A percentile compares a stretch with the other conserved stretches of the same genome.
phyloP scores from a whole-genome alignment of 2,888 invertebrate species.

The Enoplolaimus lenunculus region DNA sequence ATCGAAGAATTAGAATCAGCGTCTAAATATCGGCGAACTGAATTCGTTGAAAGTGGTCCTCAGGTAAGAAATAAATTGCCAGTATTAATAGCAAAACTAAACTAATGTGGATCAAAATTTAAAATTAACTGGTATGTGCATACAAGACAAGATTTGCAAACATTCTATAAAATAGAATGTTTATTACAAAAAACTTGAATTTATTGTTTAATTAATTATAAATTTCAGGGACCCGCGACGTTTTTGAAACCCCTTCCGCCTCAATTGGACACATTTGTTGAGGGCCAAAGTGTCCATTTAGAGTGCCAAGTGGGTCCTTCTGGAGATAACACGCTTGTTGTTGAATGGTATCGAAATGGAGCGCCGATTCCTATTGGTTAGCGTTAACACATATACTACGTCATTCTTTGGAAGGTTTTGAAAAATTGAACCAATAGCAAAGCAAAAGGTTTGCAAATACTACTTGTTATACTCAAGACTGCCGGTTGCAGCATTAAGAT shows the following conservation, averaged over 20 bases:
- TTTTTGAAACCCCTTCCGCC: constrained; percentile 29
- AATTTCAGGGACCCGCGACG: constrained; percentile 27
- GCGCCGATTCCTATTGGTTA: constrained; percentile 58
- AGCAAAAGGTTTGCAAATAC: no score
- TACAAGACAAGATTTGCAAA: no score
- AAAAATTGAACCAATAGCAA: no score
- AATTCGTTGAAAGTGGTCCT: constrained; percentile 25
- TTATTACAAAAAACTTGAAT: no score
- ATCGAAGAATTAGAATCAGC: constrained; percentile 48
- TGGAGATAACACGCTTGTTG: constrained; percentile 70
- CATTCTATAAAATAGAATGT: no score
- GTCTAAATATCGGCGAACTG: constrained; percentile 35
- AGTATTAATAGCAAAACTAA: constrained; percentile 27
- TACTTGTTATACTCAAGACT: no score
- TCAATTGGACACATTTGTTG: constrained; percentile 32
- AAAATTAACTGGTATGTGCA: no score
- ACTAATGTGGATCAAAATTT: neutral
- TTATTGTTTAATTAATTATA: no score
- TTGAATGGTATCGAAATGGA: constrained; percentile 82
- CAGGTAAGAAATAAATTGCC: constrained; percentile 10
- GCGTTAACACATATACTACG: neutral
- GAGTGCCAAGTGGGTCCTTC: constrained; percentile 70
- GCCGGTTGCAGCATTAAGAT: no score
- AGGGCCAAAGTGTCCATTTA: constrained; percentile 42
- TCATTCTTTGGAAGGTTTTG: no score